Evolutionary conservation across 1,140 invertebrate species (phyloP).

Genomic region (Potamilus streckersoni): DNA sequence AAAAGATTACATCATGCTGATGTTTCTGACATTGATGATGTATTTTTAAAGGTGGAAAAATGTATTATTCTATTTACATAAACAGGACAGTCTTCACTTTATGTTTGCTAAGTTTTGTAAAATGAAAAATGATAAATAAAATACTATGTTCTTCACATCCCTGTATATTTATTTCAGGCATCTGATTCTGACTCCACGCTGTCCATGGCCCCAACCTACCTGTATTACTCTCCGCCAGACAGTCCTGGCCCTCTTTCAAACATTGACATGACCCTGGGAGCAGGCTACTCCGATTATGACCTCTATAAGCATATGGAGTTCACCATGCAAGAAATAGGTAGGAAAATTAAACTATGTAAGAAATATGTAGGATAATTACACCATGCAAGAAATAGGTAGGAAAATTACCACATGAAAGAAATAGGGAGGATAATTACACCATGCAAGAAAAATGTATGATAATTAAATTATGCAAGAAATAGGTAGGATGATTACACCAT

Average conservation of each 20-base stretch:
- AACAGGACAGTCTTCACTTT: no score
- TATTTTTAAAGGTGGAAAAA: not conserved
- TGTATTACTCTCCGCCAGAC: conserved; percentile 55
- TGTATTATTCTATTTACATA: not conserved
- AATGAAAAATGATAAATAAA: no score
- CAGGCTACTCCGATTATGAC: conserved; percentile 56
- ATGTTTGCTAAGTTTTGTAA: no score
- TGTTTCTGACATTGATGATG: no score
- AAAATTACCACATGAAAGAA: conserved; percentile 16
- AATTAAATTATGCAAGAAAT: no score
- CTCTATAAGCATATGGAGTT: conserved; percentile 53
- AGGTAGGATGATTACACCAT: no score
- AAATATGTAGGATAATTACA: conserved; percentile 35
- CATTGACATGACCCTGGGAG: conserved; percentile 55
- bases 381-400: no score
- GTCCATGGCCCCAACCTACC: conserved; percentile 60
- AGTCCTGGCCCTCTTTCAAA: conserved; percentile 49
- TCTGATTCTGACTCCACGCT: conserved; percentile 45
- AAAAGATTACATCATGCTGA: no score
- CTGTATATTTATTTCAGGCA: conserved; percentile 32
- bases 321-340: conserved; percentile 29
- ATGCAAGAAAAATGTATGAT: no score
- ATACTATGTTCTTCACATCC: no score
- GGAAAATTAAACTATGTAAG: conserved; percentile 9
- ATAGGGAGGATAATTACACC: conserved; percentile 33